Evolutionary conservation across 2,888 invertebrate genomes (phyloP), one percentile per base, ranked within the genome.

Genomic region (Acheta domesticus): DNA sequence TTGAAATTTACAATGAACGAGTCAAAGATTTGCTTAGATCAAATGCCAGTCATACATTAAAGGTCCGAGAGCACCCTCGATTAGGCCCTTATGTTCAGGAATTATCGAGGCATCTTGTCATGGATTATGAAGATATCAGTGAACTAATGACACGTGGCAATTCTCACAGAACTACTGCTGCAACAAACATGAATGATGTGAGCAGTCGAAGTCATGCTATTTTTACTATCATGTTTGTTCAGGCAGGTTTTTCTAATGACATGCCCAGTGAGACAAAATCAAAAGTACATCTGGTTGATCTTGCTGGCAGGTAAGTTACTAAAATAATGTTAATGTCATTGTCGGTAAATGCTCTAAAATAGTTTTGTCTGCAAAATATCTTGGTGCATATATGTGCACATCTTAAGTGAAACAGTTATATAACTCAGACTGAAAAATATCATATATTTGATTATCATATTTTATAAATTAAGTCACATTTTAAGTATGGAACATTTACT

Each of bases 141-240:
- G 92, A 92, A 85, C 92, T 93, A 85, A 93, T 94, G 91, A 89
- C 91, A 83, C 90, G 92, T 83, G 96, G 96, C 82, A 96, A 95
- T 88, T 89, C 91, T 81, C 93, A 93, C 85, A 91, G 96, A 83
- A 95, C 95, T 36, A 96, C 96, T 3, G 96, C 96, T 76, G 92
- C 94, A 84, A 96, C 96, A 80, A 94, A 95, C 86, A 96, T 96
- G 96, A 96, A 96, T 88, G 95, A 96, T 87, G 94, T 94, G 83
- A 95, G 95, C 87, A 95, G 95, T 85, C 91, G 96, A 84, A 95
- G 95, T 88, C 96, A 96, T 89, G 96, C 96, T 83, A 96, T 96
- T 85, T 96, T 96, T 87, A 96, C 96, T 78, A 93, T 96, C 86
- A 95, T 94, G 50, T 96, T 96, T 89, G 94, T 95, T 82, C 95